Conservation (phyloP, 53 echinoderm and acorn worm genomes). For the Henricia sp. region DNA sequence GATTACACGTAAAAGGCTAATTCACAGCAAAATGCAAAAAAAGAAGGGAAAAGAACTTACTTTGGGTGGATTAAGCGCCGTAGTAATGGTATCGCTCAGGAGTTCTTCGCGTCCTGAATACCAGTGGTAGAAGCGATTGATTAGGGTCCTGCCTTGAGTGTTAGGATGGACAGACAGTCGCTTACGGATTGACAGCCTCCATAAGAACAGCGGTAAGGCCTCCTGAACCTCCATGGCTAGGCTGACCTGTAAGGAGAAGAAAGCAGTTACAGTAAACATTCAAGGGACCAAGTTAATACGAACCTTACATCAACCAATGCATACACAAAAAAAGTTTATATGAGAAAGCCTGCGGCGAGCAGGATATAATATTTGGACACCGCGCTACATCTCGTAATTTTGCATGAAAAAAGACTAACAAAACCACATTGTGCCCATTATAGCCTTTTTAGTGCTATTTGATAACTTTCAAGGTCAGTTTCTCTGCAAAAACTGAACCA, state of each 20-base stretch:
- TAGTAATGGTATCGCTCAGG: conserved; percentile 70
- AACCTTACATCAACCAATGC: too few species aligned
- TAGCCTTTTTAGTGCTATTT: too few species aligned
- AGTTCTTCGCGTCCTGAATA: conserved; percentile 71
- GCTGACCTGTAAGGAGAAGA: conserved; percentile 65
- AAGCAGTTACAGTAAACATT: background rate
- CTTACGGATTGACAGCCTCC: conserved; percentile 79
- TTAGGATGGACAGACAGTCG: conserved; percentile 81
- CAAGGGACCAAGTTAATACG: background rate
- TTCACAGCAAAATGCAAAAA: background rate
- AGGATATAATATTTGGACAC: too few species aligned
- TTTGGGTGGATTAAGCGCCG: conserved; percentile 85
- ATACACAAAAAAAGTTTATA: too few species aligned
- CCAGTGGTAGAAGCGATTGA: conserved; percentile 46
- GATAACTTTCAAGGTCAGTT: too few species aligned
- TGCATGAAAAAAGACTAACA: too few species aligned
- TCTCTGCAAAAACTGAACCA: too few species aligned
- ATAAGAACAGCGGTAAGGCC: conserved; percentile 82
- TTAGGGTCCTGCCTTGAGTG: conserved; percentile 13
- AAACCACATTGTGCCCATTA: too few species aligned
- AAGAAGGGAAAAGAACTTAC: too few species aligned
- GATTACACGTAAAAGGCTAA: background rate
- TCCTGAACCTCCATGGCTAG: conserved; percentile 96
- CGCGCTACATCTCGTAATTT: too few species aligned
- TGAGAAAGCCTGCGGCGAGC: too few species aligned